Evolutionary conservation across 1,140 invertebrate genomes (phyloP).

Genomic region (Propsilocerus akamusi): DNA sequence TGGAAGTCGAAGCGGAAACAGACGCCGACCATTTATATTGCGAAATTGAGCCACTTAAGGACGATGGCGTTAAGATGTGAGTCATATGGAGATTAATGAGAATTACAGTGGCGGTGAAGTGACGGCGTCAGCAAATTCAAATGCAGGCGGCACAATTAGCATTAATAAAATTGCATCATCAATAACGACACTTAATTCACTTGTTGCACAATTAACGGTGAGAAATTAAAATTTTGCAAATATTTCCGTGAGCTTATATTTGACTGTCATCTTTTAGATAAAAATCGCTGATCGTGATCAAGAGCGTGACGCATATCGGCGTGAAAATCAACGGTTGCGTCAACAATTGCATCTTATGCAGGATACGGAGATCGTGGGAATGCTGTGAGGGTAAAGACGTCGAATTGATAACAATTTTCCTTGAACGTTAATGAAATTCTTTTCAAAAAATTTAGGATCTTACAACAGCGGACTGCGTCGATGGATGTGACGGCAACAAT

Average conservation of each 20-base stretch:
- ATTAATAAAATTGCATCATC: conserved; percentile 1
- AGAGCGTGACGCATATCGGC: background rate
- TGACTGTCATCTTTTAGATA: background rate
- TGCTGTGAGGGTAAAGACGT: background rate
- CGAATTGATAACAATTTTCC: too few relatives aligned
- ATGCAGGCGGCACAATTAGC: background rate
- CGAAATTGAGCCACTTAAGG: background rate
- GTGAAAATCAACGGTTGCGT: background rate
- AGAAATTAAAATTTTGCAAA: background rate
- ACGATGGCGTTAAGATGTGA: background rate
- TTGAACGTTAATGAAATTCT: too few relatives aligned
- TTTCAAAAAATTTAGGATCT: background rate
- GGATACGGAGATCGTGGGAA: conserved; percentile 8
- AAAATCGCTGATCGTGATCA: background rate
- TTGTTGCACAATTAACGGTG: background rate
- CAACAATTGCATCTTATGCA: conserved; percentile 32
- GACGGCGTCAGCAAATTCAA: background rate
- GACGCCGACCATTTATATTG: background rate
- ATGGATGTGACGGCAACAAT: background rate
- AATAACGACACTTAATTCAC: background rate
- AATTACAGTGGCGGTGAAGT: background rate
- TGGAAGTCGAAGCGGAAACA: background rate
- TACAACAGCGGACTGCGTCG: background rate
- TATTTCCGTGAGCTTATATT: background rate
- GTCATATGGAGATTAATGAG: conserved; percentile 1